Percentiles rank a stretch among this genome's conserved stretches.
Evolutionary conservation across 2,113 vertebrate genomes (phyloP).

Genomic region (Macroglossus sobrinus): DNA sequence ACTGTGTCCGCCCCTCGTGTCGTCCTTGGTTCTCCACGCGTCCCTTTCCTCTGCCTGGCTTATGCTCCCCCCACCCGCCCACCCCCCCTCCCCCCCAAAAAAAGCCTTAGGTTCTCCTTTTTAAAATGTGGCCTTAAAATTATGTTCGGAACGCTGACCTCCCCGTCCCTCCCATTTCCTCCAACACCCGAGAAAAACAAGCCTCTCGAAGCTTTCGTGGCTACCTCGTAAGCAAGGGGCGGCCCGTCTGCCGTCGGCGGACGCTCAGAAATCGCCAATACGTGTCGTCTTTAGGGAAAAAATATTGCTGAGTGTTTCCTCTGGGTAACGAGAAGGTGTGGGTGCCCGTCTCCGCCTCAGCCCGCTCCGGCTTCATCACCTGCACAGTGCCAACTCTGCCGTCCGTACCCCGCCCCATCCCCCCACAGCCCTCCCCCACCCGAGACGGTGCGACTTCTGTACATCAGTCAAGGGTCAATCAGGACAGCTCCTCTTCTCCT

Average conservation of each 20-base stretch:
- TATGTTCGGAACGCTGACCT: constrained; percentile 73
- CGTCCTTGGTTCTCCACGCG: constrained; percentile 74
- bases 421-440: too few species aligned
- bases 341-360: neutral
- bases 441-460: neutral
- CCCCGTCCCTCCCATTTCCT: constrained; percentile 64
- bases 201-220: constrained; percentile 67
- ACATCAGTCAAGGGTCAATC: constrained; percentile 16
- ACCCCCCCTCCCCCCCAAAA: constrained; percentile 57
- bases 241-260: constrained; percentile 65
- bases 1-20: constrained; percentile 75
- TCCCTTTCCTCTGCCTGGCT: neutral
- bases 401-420: neutral
- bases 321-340: constrained; percentile 58
- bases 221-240: constrained; percentile 45
- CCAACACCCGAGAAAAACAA: constrained; percentile 66
- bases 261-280: constrained; percentile 66
- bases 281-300: constrained; percentile 59
- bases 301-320: constrained; percentile 55
- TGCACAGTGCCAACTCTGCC: constrained; percentile 7
- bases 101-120: constrained; percentile 85
- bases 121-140: constrained; percentile 86
- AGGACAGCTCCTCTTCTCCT: constrained; percentile 13
- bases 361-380: constrained; percentile 53
- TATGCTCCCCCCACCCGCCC: neutral